Percentiles rank a stretch among this genome's conserved stretches.
Evolutionary conservation across 2,888 invertebrate species (phyloP).

Genomic region (Tenthredo notha): DNA sequence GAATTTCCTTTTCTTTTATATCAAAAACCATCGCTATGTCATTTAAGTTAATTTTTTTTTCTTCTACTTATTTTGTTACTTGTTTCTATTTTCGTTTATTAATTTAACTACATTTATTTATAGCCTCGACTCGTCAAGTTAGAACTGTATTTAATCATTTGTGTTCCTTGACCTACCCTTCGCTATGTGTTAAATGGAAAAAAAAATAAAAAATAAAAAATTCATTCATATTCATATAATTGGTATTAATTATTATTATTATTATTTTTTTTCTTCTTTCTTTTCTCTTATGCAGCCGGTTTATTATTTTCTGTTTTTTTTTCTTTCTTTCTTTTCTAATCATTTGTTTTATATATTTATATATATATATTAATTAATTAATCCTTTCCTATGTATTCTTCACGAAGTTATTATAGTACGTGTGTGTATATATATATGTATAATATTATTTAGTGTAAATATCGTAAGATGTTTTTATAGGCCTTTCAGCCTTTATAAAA

Average conservation of each 20-base stretch:
- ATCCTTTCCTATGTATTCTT: slow-evolving; percentile 1
- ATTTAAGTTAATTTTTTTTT: background rate
- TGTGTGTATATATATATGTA: slow-evolving; percentile 1
- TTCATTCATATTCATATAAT: slow-evolving; percentile 32
- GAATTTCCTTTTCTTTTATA: no score
- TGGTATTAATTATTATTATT: background rate
- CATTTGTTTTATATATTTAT: no score
- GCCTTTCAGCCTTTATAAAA: slow-evolving; percentile 63
- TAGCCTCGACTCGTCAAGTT: background rate
- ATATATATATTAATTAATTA: background rate
- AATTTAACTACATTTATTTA: background rate
- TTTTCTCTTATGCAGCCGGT: slow-evolving; percentile 50
- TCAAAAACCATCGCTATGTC: background rate
- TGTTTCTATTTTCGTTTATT: background rate
- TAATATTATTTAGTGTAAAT: slow-evolving; percentile 37
- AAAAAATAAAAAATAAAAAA: background rate
- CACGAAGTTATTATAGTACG: background rate
- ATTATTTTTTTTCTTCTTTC: slow-evolving; percentile 36
- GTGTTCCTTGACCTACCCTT: background rate
- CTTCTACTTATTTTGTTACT: background rate
- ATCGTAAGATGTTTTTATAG: slow-evolving; percentile 51
- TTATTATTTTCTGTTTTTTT: slow-evolving; percentile 6
- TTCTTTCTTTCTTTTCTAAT: slow-evolving; percentile 45
- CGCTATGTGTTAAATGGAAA: background rate
- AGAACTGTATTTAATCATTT: background rate